Evolutionary conservation across 2,113 vertebrate species (phyloP).

Genomic region (Crotalus tigris): DNA sequence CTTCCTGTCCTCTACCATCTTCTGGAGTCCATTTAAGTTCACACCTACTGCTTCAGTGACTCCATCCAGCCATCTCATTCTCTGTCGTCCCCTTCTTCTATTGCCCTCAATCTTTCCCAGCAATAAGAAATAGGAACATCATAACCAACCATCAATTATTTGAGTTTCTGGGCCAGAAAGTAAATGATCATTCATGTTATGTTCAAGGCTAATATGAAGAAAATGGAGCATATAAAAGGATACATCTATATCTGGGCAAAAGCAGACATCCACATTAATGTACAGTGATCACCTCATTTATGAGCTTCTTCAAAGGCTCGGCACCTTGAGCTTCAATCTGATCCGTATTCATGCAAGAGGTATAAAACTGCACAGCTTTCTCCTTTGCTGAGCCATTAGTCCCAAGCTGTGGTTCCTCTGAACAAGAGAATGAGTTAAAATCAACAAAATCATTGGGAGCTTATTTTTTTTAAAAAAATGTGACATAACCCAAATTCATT

Average conservation of each 20-base stretch:
- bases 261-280: not conserved
- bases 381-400: conserved; percentile 66
- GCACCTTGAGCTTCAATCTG: conserved; percentile 72
- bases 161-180: not conserved
- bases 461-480: not conserved
- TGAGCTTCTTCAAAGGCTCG: conserved; percentile 76
- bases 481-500: not conserved
- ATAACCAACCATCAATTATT: not conserved
- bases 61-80: too few species aligned
- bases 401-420: conserved; percentile 64
- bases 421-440: not conserved
- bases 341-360: conserved; percentile 79
- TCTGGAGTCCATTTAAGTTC: too few species aligned
- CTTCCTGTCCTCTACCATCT: too few species aligned
- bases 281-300: conserved; percentile 75
- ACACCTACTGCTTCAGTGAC: too few species aligned
- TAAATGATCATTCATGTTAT: not conserved
- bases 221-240: not conserved
- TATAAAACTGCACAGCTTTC: conserved; percentile 82
- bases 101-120: too few species aligned
- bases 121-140: not conserved
- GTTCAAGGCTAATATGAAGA: not conserved
- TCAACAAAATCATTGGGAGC: not conserved
- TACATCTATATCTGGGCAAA: not conserved
- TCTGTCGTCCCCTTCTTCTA: too few species aligned